Percentiles rank a stretch among this genome's conserved stretches.
Conservation (phyloP, 2,888 invertebrate species). For the Aleiodes alternator region DNA sequence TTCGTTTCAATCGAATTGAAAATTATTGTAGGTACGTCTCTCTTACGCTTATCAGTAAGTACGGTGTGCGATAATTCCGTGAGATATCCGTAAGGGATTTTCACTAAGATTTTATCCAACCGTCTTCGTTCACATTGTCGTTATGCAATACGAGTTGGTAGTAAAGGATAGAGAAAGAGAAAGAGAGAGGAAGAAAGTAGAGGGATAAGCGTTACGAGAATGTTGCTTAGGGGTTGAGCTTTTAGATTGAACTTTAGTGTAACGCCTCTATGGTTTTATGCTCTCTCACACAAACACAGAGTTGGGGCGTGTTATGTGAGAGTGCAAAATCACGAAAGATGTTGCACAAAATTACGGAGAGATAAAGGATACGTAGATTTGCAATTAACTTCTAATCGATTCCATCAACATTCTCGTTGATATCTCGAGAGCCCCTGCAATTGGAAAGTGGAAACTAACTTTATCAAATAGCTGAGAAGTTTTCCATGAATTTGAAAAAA, state of each 20-base stretch:
- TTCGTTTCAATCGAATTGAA: slow-evolving; percentile 19
- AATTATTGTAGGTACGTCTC: not conserved
- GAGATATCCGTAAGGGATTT: slow-evolving; percentile 33
- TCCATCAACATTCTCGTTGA: not conserved
- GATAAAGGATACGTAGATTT: slow-evolving; percentile 16
- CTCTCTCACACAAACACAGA: not conserved
- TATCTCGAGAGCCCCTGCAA: too few species aligned
- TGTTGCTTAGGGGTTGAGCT: slow-evolving; percentile 20
- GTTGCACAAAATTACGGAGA: slow-evolving; percentile 6
- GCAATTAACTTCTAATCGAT: slow-evolving; percentile 5
- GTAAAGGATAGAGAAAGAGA: slow-evolving; percentile 17
- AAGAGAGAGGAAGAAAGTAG: too few species aligned
- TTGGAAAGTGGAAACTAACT: too few species aligned
- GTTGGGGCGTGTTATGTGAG: too few species aligned
- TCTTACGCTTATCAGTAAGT: slow-evolving; percentile 2
- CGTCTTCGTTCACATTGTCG: slow-evolving; percentile 27
- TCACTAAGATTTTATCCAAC: slow-evolving; percentile 26
- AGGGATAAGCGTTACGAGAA: slow-evolving; percentile 45
- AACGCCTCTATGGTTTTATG: slow-evolving; percentile 1
- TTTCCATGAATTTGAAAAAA: too few species aligned
- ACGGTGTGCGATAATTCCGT: slow-evolving; percentile 32
- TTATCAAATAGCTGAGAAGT: too few species aligned
- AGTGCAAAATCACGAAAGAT: slow-evolving; percentile 4
- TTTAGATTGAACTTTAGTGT: slow-evolving; percentile 47
- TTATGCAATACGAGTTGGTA: slow-evolving; percentile 40